Evolutionary conservation across 2,797 vertebrate species (phyloP).

Genomic region (Sarcophilus harrisii): DNA sequence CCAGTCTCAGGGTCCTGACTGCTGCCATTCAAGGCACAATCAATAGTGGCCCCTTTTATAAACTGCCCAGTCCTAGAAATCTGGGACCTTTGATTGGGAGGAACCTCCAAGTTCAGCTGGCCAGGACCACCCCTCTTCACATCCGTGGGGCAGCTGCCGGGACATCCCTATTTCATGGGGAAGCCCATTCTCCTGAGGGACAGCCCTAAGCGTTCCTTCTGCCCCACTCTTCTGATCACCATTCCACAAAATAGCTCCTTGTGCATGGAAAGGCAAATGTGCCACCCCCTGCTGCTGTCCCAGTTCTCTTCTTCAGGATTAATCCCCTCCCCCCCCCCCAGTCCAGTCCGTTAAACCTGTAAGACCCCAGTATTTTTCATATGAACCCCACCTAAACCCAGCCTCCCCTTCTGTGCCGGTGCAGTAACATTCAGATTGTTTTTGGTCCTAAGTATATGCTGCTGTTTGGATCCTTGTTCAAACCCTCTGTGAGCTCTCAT

Average conservation of each 20-base stretch:
- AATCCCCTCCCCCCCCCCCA: background rate
- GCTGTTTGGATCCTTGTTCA: background rate
- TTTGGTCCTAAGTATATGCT: background rate
- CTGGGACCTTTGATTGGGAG: background rate
- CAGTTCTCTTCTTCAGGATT: background rate
- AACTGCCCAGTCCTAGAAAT: background rate
- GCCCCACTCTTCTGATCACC: background rate
- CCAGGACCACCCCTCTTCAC: background rate
- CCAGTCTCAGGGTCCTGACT: background rate
- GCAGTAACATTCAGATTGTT: background rate
- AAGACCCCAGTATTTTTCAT: background rate
- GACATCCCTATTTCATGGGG: background rate
- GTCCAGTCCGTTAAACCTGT: background rate
- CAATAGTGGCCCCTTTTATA: too few relatives aligned
- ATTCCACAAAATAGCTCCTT: background rate
- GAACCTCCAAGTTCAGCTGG: background rate
- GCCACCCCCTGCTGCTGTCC: background rate
- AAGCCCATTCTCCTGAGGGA: background rate
- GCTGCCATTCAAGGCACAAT: background rate
- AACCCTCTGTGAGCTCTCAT: background rate
- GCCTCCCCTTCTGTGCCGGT: background rate
- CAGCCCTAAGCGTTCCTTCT: background rate
- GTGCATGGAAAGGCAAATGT: background rate
- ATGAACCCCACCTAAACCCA: background rate
- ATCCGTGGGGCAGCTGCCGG: accelerated